Evolutionary conservation across 2,888 invertebrate genomes (phyloP), one percentile per base, ranked within the genome.

Genomic region (Zootermopsis nevadensis): DNA sequence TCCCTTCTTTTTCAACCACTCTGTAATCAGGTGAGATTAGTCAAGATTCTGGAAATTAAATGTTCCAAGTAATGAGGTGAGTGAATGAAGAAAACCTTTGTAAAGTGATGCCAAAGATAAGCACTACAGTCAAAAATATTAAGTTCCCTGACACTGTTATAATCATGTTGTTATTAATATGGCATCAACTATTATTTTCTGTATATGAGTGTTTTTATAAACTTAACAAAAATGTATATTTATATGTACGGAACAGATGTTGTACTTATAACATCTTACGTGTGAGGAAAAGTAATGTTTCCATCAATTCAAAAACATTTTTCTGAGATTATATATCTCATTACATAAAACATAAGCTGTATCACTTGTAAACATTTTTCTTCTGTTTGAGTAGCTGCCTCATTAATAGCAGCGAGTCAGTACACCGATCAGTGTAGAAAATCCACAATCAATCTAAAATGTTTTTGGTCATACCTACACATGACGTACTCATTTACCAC

Each of bases 381-480:
- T 30, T n/a, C 74, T 24, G 8, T 33, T 38, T 74, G 33, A 74
- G n/a, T 33, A 74, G 74, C 74, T 74, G 74, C 74, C 74, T 38
- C 15, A 19, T 33, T 12, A n/a, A 7, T n/a, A 74, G 38, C 74
- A 38, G 31, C 33, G 8, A 0, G n/a, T 74, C 33, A 74, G 31
- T 74, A n/a, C 66, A 66, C n/a, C 22, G 38, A n/a, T 38, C 2
- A n/a, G n/a, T 42, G 7, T 74, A n/a, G 22, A 35, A 74, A 74
- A 35, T 38, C 4, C 24, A 74, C 24, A 24, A 38, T 33, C 22
- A 7, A 8, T 31, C 69, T 15, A 31, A 30, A 69, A 31, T 2
- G 10, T 22, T 69, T 22, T 69, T 69, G 22, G 0, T 22, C 15
- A 31, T 33, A 69, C 69, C 4, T 33, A 33, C 3, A 69, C 31